These are phyloP conservation scores for Drosophila dunni DNA, from an alignment of 1,140 invertebrate genomes.

Conservation along the genomic window DNA sequence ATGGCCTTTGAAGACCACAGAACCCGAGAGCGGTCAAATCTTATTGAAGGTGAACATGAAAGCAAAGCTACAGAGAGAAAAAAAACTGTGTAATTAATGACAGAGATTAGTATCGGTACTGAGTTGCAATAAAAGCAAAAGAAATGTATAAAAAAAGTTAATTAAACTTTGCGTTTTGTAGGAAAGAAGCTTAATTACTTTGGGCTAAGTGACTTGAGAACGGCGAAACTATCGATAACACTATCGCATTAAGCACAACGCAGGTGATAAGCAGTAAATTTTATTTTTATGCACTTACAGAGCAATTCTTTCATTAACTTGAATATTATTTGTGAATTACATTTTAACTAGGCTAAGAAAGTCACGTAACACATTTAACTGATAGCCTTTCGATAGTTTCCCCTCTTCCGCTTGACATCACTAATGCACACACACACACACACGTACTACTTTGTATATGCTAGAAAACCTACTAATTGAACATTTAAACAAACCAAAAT, in stretches of 20 bases:
- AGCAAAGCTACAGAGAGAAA: neutral
- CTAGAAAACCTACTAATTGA: slow-evolving; percentile 17
- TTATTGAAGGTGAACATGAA: slow-evolving; percentile 8
- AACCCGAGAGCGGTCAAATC: neutral
- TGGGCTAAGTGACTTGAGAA: neutral
- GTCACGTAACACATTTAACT: neutral
- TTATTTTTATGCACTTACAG: neutral
- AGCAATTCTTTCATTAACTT: neutral
- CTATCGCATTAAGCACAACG: neutral
- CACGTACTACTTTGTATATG: slow-evolving; percentile 9
- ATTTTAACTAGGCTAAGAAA: neutral
- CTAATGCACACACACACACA: slow-evolving; percentile 11
- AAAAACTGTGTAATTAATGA: slow-evolving; percentile 10
- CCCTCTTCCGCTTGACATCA: neutral
- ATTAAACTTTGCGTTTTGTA: slow-evolving; percentile 4
- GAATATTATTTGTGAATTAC: neutral
- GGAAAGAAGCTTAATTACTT: neutral
- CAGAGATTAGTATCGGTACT: slow-evolving; percentile 6
- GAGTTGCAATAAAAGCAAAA: neutral
- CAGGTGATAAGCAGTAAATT: neutral
- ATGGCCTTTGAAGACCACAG: neutral
- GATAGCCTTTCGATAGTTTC: slow-evolving; percentile 1
- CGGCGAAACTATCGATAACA: slow-evolving; percentile 5
- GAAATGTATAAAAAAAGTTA: slow-evolving; percentile 9
- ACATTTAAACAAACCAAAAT: slow-evolving; percentile 12